Evolutionary conservation across 1,140 invertebrate species (phyloP).

Genomic region (Telenomus remus): DNA sequence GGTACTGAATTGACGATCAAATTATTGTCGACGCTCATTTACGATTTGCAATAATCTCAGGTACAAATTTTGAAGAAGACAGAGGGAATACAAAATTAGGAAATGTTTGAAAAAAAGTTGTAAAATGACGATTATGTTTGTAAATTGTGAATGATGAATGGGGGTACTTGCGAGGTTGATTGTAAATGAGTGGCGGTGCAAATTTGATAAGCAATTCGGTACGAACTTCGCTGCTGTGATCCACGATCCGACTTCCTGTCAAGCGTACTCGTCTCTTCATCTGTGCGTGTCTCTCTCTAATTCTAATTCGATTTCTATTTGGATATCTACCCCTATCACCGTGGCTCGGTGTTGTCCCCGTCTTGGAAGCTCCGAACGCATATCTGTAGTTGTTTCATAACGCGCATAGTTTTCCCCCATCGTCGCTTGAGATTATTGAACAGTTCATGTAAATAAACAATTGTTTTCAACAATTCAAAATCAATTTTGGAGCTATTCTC

Average conservation of each 20-base stretch:
- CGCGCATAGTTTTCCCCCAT: no score
- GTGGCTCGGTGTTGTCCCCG: not conserved
- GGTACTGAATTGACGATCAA: no score
- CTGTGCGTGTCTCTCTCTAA: conserved; percentile 1
- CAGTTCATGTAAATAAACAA: no score
- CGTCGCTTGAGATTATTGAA: no score
- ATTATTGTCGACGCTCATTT: no score
- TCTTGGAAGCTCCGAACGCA: not conserved
- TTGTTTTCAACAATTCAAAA: no score
- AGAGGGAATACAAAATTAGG: no score
- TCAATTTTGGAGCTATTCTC: no score
- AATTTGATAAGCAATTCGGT: not conserved
- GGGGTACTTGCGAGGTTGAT: not conserved
- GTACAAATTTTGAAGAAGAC: no score
- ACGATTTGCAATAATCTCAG: no score
- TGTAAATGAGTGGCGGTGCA: not conserved
- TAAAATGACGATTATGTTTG: no score
- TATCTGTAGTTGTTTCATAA: conserved; percentile 4
- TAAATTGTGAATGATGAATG: not conserved
- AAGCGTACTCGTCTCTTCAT: conserved; percentile 2
- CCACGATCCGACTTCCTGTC: not conserved
- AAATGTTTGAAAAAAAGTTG: no score
- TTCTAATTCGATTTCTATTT: conserved; percentile 2
- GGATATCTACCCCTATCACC: not conserved
- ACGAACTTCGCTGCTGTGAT: not conserved